Base-by-base conservation (phyloP, 1,140 invertebrate genomes). In the Maconellicoccus hirsutus region DNA sequence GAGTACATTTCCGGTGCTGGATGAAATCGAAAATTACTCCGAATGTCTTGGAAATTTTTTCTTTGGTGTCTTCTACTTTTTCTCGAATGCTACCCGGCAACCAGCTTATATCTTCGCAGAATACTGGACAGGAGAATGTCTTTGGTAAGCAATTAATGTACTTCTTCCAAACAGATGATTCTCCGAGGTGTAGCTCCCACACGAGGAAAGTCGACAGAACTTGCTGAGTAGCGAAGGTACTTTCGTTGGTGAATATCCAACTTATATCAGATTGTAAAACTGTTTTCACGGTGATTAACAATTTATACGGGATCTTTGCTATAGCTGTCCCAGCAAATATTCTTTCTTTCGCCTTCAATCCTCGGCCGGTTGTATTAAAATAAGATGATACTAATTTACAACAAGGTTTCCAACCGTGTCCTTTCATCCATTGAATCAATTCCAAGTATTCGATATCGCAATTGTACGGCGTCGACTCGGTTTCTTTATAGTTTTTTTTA, bases 91-190 rank as follows among this genome's bases (percentile, higher is more conserved):
- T 70, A 26, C 66, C 61, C 63, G 71, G 19, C 7, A 73, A 59
- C 33, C 42, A 38, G 63, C 59, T 21, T 10, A 70, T 39, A 69
- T 52, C 7, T 23, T 66, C 14, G 77, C 72, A 75, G 75, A 75
- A 74, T 52, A 72, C 52, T 77, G 81, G 69, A 78, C 75, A 69
- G 70, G 76, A 77, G 72, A 80, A 82, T 0, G 52, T 69, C 26
- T 73, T 66, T 1, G 83, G 83, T 19, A 85, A 73, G 19, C 78
- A 76, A 3, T 75, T 70, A 7, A 85, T 78, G 73, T 84, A 85
- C 1, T 76, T 71, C 39, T 71, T 59, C 77, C 77, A 78, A 73
- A 74, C 73, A 2, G 77, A 77, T 8, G 73, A 42, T 10, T 71
- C 21, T 61, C 71, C 73, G 39, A 76, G 70, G 69, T 77, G 76